Evolutionary conservation across 2,797 vertebrate species (phyloP).

Genomic region (Phylloscopus collybita): DNA sequence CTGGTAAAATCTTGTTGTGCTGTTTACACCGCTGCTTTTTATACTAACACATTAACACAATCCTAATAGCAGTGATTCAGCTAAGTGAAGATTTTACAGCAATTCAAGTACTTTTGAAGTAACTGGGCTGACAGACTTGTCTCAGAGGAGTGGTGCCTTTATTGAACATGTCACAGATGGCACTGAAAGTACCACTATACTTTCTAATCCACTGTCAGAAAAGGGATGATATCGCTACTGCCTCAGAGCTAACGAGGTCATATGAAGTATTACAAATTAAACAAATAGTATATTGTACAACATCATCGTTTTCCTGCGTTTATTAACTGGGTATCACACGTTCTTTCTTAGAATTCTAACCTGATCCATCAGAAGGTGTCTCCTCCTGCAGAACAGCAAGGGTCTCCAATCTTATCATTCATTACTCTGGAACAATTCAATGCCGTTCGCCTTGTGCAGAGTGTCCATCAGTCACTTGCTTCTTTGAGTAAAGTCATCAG

Average conservation of each 20-base stretch:
- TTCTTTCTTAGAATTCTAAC: conserved; percentile 85
- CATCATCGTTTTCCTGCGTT: background rate
- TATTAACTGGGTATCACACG: background rate
- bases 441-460: conserved; percentile 89
- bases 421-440: conserved; percentile 90
- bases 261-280: background rate
- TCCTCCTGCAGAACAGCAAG: conserved; percentile 85
- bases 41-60: background rate
- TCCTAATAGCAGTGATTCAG: background rate
- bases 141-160: background rate
- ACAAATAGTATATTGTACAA: background rate
- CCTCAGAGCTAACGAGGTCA: background rate
- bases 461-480: conserved; percentile 94
- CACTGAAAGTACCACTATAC: background rate
- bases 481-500: conserved; percentile 95
- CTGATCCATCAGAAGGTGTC: conserved; percentile 93
- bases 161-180: background rate
- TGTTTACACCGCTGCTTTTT: background rate
- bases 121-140: background rate
- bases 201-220: background rate
- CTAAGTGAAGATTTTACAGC: background rate
- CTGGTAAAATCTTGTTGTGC: background rate
- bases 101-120: background rate
- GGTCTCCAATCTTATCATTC: conserved; percentile 90
- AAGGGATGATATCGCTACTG: background rate